These are phyloP conservation scores for Kuschelorhynchus macadamiae DNA, from an alignment of 2,888 invertebrate species.

Conservation along the genomic window DNA sequence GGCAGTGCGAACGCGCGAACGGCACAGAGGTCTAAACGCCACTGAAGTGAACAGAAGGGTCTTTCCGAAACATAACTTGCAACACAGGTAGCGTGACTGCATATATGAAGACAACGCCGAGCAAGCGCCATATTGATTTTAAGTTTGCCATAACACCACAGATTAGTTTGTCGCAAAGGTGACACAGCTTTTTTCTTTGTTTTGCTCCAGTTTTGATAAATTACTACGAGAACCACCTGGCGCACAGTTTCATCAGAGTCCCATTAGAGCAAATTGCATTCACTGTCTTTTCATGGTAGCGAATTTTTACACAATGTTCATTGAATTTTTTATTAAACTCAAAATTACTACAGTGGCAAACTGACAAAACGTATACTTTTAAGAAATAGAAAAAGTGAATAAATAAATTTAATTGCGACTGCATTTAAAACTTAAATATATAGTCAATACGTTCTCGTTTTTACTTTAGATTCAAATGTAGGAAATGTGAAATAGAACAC, in stretches of 20 bases:
- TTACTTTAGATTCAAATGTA: too few relatives aligned
- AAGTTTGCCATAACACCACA: constrained; percentile 58
- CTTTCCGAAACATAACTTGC: constrained; percentile 60
- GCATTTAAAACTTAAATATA: too few relatives aligned
- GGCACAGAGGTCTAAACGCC: constrained; percentile 65
- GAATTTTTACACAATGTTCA: too few relatives aligned
- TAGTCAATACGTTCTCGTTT: too few relatives aligned
- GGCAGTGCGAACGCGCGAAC: constrained; percentile 64
- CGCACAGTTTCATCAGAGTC: constrained; percentile 35
- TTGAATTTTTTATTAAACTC: too few relatives aligned
- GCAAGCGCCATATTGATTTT: constrained; percentile 70
- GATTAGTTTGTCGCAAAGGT: constrained; percentile 48
- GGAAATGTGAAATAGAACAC: too few relatives aligned
- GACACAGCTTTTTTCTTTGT: constrained; percentile 45
- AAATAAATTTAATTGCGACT: too few relatives aligned
- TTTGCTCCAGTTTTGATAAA: constrained; percentile 43
- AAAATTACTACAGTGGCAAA: too few relatives aligned
- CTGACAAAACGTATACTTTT: too few relatives aligned
- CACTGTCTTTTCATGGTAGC: constrained; percentile 25
- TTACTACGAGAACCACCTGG: constrained; percentile 37
- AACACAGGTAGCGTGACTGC: constrained; percentile 65
- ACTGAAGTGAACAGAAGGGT: constrained; percentile 65
- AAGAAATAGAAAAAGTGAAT: too few relatives aligned
- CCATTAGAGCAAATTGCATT: constrained; percentile 33
- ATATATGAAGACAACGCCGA: constrained; percentile 62